Base-by-base conservation (phyloP, 2,113 vertebrate species). In the Myanophis thanlyinensis region DNA sequence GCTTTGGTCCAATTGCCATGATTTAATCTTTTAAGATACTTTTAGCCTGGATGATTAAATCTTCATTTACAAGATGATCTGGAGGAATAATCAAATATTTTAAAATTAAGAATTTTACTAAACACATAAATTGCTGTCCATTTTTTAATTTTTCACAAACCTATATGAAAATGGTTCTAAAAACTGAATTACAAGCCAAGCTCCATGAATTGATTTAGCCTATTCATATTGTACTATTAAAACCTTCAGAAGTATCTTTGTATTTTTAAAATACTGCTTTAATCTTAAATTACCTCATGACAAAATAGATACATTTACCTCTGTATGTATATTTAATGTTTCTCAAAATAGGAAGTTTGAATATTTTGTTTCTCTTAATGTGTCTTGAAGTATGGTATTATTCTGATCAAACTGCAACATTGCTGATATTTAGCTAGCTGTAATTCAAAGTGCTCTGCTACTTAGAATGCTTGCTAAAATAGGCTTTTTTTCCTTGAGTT, bases 271-370 rank as follows among this genome's bases (percentile, higher is more conserved):
- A 96, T 96, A 94, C 97, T 98, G 97, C 97, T 98, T 98, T 98
- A 98, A 98, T 97, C 94, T 97, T 96, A 95, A 95, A 97, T 98
- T 98, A 98, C 98, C 98, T 98, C 98, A 97, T 95, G 53, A 93
- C 98, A 97, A 97, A 97, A 98, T 97, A 97, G 97, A 97, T 98
- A 97, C 97, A 97, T 98, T 98, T 98, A 98, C 98, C 98, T 98
- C 98, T 96, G 89, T 98, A 96, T 98, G 98, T 97, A 98, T 98
- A 95, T 97, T 97, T 96, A 96, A 96, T 98, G 97, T 97, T 97
- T 97, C 97, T 97, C 96, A 98, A 91, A 96, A 96, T 95, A 95
- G 97, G 95, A 95, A 92, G 91, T 96, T 97, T 97, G 97, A 97
- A 95, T 97, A 95, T 97, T 96, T 93, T 96, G 53, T 89, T 46